Evolutionary conservation across 1,140 invertebrate genomes (phyloP), one percentile per base, ranked within the genome.

Genomic region (Euura saliciscinereae): DNA sequence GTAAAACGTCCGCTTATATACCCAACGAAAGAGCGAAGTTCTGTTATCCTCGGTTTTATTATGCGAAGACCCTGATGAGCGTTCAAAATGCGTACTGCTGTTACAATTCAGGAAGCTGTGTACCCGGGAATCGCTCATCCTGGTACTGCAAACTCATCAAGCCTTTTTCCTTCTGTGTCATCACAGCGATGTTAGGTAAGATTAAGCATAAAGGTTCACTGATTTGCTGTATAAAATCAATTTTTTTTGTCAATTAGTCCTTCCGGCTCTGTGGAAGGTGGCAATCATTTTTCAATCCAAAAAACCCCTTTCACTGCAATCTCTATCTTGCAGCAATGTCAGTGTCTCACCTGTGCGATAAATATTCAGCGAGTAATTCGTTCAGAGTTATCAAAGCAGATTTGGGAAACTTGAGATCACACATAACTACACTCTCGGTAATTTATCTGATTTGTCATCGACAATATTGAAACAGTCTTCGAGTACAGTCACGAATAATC

Each of bases 331-430:
- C 72, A 87, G 85, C 82, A 0, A 81, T 86, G 77, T 84, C 83
- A 1, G 79, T 85, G 44, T 81, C 80, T 45, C 83, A 87, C 74
- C 64, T 87, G 0, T 85, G 83, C 70, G 83, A 86, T 66, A 86
- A 86, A 74, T 86, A 82, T 72, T 85, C 85, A 6, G 73, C 79
- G 5, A 84, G 66, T 65, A 79, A 77, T 68, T 79, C 81, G 0
- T 80, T 86, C 45, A 71, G 75, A 66, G 68, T 73, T 8, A 83
- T 87, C 65, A 85, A 82, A 67, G 70, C 80, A n/a, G 85, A 87
- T 42, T 73, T 87, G 8, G 77, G 67, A 74, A 80, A 78, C 65
- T 72, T 87, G 13, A 79, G 79, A 43, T 68, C 73, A 66, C 79
- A 84, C 71, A 71, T 87, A 66, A 77, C 70, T 42, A 82, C 80